phyloP scores from a whole-genome alignment of 2,888 invertebrate species.

The Agrilus mali region DNA sequence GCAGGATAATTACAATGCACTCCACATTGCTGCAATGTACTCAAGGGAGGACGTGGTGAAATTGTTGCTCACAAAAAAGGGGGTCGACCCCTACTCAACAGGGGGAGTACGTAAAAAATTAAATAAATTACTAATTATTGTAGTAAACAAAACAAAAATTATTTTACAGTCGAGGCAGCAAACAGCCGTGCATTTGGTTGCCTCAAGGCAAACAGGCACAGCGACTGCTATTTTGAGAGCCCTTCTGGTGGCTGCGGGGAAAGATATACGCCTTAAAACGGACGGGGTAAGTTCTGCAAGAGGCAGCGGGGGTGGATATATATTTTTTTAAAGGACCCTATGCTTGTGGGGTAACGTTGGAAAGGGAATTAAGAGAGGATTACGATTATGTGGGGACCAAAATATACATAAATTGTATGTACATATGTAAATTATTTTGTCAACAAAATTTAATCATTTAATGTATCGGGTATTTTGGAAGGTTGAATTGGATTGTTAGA shows the following conservation, averaged over 20 bases:
- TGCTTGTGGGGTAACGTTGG: no score
- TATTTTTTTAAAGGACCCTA: no score
- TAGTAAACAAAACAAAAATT: slow-evolving; percentile 1
- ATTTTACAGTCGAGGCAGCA: slow-evolving; percentile 72
- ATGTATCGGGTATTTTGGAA: no score
- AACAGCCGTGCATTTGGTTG: slow-evolving; percentile 90
- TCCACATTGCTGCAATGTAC: slow-evolving; percentile 91
- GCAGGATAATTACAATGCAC: slow-evolving; percentile 91
- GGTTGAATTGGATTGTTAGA: no score
- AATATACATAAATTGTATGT: no score
- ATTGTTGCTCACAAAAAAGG: slow-evolving; percentile 71
- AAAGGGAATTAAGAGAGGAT: no score
- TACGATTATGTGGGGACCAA: no score
- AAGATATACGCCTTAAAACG: slow-evolving; percentile 73
- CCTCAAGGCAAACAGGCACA: slow-evolving; percentile 82
- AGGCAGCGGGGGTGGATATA: no score
- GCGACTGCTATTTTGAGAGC: slow-evolving; percentile 84
- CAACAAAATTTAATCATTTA: no score
- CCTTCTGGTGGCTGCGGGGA: slow-evolving; percentile 75
- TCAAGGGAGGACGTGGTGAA: slow-evolving; percentile 92
- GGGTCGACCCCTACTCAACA: slow-evolving; percentile 82
- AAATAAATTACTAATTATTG: background rate
- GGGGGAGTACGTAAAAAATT: slow-evolving; percentile 72
- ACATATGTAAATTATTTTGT: no score
- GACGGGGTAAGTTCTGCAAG: slow-evolving; percentile 64